Percentiles rank a stretch among this genome's conserved stretches.
These are phyloP conservation scores for Clarias laeviceps DNA, from an alignment of 2,797 vertebrate genomes.

Conservation along the genomic window DNA sequence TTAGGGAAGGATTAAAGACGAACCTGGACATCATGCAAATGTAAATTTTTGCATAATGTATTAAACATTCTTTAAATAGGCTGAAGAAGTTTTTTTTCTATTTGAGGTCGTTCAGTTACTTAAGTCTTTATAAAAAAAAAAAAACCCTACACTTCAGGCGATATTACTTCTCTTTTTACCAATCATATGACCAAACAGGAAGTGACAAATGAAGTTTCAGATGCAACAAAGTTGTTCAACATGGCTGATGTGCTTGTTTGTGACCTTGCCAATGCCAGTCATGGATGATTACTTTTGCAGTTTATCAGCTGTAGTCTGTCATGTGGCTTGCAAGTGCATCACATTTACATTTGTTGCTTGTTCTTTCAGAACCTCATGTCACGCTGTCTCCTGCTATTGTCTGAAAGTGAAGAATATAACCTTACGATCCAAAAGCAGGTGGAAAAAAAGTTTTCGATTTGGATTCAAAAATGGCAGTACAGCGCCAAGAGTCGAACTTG, in stretches of 20 bases:
- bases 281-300: neutral
- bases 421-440: slow-evolving; percentile 36
- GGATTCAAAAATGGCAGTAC: slow-evolving; percentile 51
- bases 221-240: slow-evolving; percentile 18
- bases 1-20: slow-evolving; percentile 2
- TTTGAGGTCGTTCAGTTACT: neutral
- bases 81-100: neutral
- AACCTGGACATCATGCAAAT: slow-evolving; percentile 24
- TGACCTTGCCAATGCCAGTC: neutral
- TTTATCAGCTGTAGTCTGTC: neutral
- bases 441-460: slow-evolving; percentile 47
- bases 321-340: neutral
- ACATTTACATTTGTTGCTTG: neutral
- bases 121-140: slow-evolving; percentile 3
- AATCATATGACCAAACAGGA: slow-evolving; percentile 48
- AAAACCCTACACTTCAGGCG: neutral
- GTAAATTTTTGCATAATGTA: slow-evolving; percentile 9
- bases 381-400: slow-evolving; percentile 34
- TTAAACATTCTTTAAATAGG: neutral
- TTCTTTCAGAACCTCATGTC: slow-evolving; percentile 10
- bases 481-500: slow-evolving; percentile 50
- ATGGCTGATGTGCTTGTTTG: slow-evolving; percentile 11
- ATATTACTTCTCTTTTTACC: slow-evolving; percentile 26
- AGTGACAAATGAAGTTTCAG: slow-evolving; percentile 40
- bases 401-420: slow-evolving; percentile 31